phyloP scores from a whole-genome alignment of 2,113 vertebrate species.

The Pangasianodon gigas region DNA sequence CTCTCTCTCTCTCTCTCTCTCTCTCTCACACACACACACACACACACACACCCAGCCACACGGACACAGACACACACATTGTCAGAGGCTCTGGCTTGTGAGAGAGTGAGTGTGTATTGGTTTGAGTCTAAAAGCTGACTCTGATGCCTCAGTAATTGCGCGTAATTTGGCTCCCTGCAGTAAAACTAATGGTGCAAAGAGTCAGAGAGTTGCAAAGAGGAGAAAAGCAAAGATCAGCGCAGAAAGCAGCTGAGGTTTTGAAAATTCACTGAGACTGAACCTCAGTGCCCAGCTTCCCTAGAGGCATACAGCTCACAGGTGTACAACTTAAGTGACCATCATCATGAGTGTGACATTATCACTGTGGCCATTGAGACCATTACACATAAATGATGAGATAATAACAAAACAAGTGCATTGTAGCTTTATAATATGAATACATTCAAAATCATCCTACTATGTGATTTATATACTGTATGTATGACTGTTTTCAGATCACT shows the following conservation, averaged over 20 bases:
- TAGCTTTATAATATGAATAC: neutral
- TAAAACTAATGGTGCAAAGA: constrained; percentile 73
- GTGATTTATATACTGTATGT: too few species aligned
- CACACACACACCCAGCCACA: neutral
- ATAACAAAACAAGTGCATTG: neutral
- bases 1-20: neutral
- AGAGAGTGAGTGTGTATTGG: constrained; percentile 60
- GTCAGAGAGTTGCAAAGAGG: constrained; percentile 51
- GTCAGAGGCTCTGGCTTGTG: constrained; percentile 28
- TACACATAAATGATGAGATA: neutral
- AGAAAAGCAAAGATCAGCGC: constrained; percentile 48
- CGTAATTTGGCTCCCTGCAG: constrained; percentile 76
- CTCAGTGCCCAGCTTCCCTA: constrained; percentile 12
- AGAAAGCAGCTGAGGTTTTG: constrained; percentile 37
- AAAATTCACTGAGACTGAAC: constrained; percentile 24
- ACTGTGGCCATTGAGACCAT: too few species aligned
- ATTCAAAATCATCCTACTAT: too few species aligned
- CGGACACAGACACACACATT: neutral
- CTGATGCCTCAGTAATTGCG: constrained; percentile 76
- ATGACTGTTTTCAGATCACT: neutral
- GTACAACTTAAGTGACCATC: neutral
- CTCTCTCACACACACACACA: constrained; percentile 4
- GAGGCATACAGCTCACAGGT: constrained; percentile 6
- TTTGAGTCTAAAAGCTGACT: constrained; percentile 70
- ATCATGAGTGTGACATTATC: neutral